Percentiles rank a stretch among this genome's conserved stretches.
Conservation (phyloP, 2,113 vertebrate species). For the Urocynchramus pylzowi region DNA sequence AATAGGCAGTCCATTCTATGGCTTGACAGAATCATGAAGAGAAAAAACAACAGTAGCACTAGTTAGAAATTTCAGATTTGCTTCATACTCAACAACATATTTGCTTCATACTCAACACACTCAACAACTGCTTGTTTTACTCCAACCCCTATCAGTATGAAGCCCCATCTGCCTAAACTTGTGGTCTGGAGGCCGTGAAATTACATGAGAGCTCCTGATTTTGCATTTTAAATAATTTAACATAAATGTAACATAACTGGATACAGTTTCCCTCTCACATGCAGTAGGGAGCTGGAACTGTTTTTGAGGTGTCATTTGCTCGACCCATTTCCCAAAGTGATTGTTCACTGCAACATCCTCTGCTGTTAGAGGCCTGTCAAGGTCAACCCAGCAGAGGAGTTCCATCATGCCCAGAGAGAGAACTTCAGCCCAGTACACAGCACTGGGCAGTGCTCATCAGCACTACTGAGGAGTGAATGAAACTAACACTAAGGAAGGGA, state of each 20-base stretch:
- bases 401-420: not conserved
- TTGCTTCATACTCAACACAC: not conserved
- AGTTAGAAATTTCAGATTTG: not conserved
- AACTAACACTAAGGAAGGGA: not conserved
- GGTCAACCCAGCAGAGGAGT: not conserved
- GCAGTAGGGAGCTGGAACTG: not conserved
- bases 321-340: accelerated
- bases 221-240: not conserved
- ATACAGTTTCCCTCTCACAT: not conserved
- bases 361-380: not conserved
- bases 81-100: not conserved
- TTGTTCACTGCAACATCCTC: not conserved
- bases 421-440: not conserved
- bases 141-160: not conserved
- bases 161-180: not conserved
- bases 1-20: not conserved
- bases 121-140: not conserved
- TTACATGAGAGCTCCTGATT: not conserved
- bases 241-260: not conserved
- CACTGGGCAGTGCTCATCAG: accelerated
- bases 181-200: not conserved
- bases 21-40: not conserved
- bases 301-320: not conserved
- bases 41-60: not conserved
- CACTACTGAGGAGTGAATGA: not conserved